phyloP scores from a whole-genome alignment of 2,888 invertebrate genomes.

The Zootermopsis nevadensis region DNA sequence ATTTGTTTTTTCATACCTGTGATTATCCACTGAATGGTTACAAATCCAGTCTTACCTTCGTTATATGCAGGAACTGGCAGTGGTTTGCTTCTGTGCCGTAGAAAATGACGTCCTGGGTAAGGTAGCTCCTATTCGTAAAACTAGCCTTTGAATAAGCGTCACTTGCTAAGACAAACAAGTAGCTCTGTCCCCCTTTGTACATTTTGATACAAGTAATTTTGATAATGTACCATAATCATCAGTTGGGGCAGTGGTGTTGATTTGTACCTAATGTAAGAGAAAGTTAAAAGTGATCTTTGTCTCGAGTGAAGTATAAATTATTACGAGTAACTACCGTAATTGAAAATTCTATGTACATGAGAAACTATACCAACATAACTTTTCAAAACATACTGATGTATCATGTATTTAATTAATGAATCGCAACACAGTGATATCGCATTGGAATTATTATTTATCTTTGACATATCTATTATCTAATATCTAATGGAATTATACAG shows the following conservation, averaged over 20 bases:
- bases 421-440: not conserved
- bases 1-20: conserved; percentile 19
- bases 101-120: not conserved
- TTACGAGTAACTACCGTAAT: not conserved
- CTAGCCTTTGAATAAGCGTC: not conserved
- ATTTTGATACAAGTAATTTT: conserved; percentile 41
- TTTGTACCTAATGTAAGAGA: not conserved
- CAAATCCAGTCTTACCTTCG: not conserved
- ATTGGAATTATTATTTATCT: not conserved
- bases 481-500: not conserved
- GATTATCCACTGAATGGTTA: not conserved
- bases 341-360: not conserved
- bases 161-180: not conserved
- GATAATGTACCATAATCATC: conserved; percentile 21
- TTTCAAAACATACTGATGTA: not conserved
- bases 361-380: not conserved
- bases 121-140: not conserved
- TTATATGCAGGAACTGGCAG: not conserved
- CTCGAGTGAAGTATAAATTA: not conserved
- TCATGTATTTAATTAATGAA: not conserved
- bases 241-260: not conserved
- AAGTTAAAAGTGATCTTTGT: not conserved
- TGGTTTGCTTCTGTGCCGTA: not conserved
- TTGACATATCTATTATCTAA: not conserved
- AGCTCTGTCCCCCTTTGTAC: conserved; percentile 24